These are phyloP conservation scores for Syrista parreyssii DNA, from an alignment of 2,888 invertebrate species.

Conservation along the genomic window DNA sequence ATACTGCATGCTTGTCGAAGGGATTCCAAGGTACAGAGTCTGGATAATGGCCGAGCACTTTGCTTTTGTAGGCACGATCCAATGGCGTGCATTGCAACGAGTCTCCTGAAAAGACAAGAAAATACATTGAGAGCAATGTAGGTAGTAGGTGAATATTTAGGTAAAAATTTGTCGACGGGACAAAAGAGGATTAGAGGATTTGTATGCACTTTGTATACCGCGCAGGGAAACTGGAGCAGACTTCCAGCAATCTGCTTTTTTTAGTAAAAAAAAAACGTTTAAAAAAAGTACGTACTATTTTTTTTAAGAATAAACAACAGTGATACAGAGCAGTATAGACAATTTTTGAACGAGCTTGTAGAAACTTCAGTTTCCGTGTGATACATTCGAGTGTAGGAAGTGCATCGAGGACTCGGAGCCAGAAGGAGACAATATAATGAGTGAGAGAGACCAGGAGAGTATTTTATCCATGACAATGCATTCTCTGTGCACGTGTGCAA, in stretches of 20 bases:
- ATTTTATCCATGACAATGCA: not conserved
- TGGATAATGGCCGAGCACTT: constrained; percentile 94
- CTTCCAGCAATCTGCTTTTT: not conserved
- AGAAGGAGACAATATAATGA: not conserved
- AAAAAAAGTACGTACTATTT: not conserved
- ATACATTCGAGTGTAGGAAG: not conserved
- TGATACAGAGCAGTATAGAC: not conserved
- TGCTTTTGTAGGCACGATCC: constrained; percentile 94
- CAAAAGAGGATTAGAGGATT: not conserved
- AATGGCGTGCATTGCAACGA: constrained; percentile 89
- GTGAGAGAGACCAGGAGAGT: not conserved
- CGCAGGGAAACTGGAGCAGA: not conserved
- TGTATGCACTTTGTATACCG: not conserved
- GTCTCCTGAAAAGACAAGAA: constrained; percentile 72
- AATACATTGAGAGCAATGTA: not conserved
- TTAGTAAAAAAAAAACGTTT: not conserved
- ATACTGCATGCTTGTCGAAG: constrained; percentile 95
- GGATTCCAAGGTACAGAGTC: constrained; percentile 89
- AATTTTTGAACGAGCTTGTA: not conserved
- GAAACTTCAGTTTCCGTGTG: not conserved
- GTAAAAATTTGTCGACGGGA: no score
- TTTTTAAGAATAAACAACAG: not conserved
- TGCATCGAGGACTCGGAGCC: not conserved
- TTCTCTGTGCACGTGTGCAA: not conserved
- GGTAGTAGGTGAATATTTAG: not conserved